These are phyloP conservation scores for Epirrhoe tristata DNA, from an alignment of 2,888 invertebrate genomes.

Conservation along the genomic window DNA sequence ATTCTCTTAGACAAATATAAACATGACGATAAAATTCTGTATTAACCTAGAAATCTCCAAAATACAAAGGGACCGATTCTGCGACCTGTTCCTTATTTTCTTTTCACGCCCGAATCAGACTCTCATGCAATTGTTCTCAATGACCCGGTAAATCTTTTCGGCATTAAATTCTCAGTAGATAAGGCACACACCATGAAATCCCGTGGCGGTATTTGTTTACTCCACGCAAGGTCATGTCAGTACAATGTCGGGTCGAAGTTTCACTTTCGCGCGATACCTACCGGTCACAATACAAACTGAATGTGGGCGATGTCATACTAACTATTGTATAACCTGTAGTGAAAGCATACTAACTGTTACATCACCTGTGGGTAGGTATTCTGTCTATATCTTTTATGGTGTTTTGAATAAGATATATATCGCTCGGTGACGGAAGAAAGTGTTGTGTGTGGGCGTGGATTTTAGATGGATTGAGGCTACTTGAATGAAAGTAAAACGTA, in stretches of 20 bases:
- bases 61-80: not conserved
- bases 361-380: slow-evolving; percentile 6
- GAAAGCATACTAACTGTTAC: not conserved
- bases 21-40: too few relatives aligned
- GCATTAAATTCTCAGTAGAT: slow-evolving; percentile 15
- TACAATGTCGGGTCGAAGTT: slow-evolving; percentile 74
- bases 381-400: slow-evolving; percentile 19
- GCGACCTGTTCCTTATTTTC: not conserved
- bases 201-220: slow-evolving; percentile 60
- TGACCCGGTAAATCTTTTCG: not conserved
- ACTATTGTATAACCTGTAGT: slow-evolving; percentile 6
- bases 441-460: slow-evolving; percentile 10
- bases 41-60: too few relatives aligned
- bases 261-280: slow-evolving; percentile 72
- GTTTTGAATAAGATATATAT: slow-evolving; percentile 12
- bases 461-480: not conserved
- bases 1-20: too few relatives aligned
- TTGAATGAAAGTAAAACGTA: not conserved
- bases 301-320: slow-evolving; percentile 25
- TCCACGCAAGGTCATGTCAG: slow-evolving; percentile 74
- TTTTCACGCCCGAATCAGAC: not conserved
- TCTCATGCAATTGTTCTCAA: not conserved
- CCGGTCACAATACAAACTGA: slow-evolving; percentile 20
- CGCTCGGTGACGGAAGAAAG: slow-evolving; percentile 10
- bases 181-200: slow-evolving; percentile 32